Base-by-base conservation (phyloP, 2,888 invertebrate species). In the Eristalinus sepulchralis region DNA sequence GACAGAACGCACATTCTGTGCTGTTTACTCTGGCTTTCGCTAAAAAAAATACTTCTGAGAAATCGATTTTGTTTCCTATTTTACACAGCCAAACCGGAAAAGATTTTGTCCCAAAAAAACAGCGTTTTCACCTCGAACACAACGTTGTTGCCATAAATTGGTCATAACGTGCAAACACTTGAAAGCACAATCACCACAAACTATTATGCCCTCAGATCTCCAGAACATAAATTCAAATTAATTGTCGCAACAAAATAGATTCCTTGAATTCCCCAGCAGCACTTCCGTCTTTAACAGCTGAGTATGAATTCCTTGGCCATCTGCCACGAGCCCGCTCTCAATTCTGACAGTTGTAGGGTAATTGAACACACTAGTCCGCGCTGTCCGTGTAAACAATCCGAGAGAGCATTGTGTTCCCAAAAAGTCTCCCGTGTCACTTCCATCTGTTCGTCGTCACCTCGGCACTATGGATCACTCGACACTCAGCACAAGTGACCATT, bases 311-410 rank as follows among this genome's bases (percentile, higher is more conserved):
- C 47, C 47, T 47, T 75, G 66, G 66, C 36, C 5, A 36, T 22
- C 31, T 6, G 75, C 75, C 75, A 75, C 17, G 6, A 36, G 5
- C 39, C 1, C 11, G 3, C 20, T 31, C 9, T 2, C 22, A 75
- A 75, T 64, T 47, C 47, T 57, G 64, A 34, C 75, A 64, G 57
- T 66, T 75, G 6, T 66, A 33, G 66, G 57, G 24, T 64, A 73
- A 73, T 70, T 36, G 70, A 27, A 27, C 24, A 27, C 17, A 22
- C 22, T 22, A 57, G 10, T 10, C 24, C 13, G 59, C 36, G 10
- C n/a, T n/a, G 10, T 4, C 9, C 24, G 17, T 34, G 34, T 36
- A 57, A 22, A 31, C 33, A 68, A 34, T 9, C 22, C 20, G 57
- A 1, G 8, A 17, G 8, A 39, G 39, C 17, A n/a, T 34, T 10